phyloP scores from a whole-genome alignment of 2,797 vertebrate genomes.

The Caiman crocodilus region DNA sequence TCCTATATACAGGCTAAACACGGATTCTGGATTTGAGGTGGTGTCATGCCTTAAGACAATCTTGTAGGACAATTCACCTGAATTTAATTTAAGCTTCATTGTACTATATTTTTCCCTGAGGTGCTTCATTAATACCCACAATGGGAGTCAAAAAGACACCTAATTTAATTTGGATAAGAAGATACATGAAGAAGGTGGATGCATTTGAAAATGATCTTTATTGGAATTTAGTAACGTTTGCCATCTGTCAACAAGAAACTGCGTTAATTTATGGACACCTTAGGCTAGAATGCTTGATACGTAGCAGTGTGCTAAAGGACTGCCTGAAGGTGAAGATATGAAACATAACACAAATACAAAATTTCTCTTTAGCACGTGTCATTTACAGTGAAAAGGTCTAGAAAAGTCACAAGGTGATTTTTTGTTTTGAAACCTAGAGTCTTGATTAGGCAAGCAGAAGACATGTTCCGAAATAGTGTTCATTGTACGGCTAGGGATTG shows the following conservation, averaged over 20 bases:
- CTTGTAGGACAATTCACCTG: neutral
- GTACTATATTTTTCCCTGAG: neutral
- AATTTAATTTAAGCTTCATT: neutral
- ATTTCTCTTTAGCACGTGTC: neutral
- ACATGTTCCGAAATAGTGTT: fast-evolving
- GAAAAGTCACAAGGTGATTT: neutral
- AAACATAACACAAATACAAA: neutral
- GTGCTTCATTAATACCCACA: neutral
- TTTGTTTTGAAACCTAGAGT: neutral
- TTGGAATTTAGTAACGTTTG: neutral
- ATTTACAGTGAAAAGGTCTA: neutral
- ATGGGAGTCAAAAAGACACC: neutral
- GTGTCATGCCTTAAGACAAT: neutral
- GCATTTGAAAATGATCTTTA: neutral
- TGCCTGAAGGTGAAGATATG: neutral
- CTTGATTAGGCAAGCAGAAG: neutral
- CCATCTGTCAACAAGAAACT: neutral
- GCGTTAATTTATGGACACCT: neutral
- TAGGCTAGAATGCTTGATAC: neutral
- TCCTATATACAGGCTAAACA: fast-evolving
- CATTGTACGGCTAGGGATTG: neutral
- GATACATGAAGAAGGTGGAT: neutral
- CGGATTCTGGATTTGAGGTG: neutral
- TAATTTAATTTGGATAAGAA: neutral
- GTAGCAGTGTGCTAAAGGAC: neutral